These are phyloP conservation scores for Grantiella picta DNA, from an alignment of 2,113 vertebrate species.

Conservation along the genomic window DNA sequence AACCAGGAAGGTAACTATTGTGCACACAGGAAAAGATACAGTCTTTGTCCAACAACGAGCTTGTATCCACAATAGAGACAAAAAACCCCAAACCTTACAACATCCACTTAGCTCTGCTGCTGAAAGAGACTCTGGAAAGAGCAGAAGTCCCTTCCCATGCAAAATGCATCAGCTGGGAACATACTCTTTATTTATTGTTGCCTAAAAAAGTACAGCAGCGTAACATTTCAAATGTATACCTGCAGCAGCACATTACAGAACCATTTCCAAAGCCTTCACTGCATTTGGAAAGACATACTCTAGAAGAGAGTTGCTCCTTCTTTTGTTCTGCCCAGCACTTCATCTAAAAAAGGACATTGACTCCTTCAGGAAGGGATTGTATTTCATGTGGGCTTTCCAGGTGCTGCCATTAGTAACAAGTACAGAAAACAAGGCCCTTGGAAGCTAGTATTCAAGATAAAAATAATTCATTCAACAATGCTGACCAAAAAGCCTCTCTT, in stretches of 20 bases:
- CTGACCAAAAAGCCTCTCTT: not conserved
- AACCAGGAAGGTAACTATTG: not conserved
- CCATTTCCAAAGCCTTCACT: not conserved
- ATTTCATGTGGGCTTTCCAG: not conserved
- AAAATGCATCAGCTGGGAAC: not conserved
- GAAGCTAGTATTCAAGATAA: not conserved
- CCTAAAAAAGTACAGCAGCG: not conserved
- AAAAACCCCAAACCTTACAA: not conserved
- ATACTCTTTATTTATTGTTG: not conserved
- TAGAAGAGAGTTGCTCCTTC: not conserved
- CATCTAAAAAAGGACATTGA: not conserved
- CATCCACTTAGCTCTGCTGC: not conserved
- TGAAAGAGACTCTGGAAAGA: not conserved
- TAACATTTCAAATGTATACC: not conserved
- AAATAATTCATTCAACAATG: constrained; percentile 6
- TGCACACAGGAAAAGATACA: not conserved
- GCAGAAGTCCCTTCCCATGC: not conserved
- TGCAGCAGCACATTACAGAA: not conserved
- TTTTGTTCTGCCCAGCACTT: not conserved
- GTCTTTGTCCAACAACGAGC: not conserved
- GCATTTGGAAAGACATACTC: not conserved
- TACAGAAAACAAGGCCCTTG: not conserved
- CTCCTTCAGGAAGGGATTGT: not conserved
- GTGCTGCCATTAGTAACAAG: not conserved
- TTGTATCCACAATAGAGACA: not conserved